Conservation (phyloP, 92 coral and sea anemone genomes). For the Actinostola sp. region DNA sequence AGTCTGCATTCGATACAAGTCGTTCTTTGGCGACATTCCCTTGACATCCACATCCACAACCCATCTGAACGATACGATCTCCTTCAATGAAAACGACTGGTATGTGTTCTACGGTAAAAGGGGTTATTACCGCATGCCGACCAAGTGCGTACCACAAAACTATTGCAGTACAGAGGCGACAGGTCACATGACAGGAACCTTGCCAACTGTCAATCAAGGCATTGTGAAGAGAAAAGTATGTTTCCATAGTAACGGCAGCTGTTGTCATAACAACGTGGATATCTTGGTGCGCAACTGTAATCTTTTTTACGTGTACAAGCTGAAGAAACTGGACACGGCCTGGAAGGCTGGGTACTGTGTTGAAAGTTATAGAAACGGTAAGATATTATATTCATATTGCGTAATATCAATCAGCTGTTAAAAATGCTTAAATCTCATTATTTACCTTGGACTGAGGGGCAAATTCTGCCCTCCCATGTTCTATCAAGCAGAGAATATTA, state of each 20-base stretch:
- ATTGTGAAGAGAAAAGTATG: background rate
- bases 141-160: background rate
- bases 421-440: no score
- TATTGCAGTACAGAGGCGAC: background rate
- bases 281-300: background rate
- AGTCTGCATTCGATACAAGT: background rate
- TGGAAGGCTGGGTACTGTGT: background rate
- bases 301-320: background rate
- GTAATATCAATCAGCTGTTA: no score
- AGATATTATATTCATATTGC: no score
- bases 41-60: background rate
- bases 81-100: background rate
- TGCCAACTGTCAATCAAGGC: background rate
- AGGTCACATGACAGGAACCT: background rate
- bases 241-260: background rate
- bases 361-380: background rate
- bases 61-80: background rate
- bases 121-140: background rate
- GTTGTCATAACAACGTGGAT: background rate
- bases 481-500: no score
- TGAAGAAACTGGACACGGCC: background rate
- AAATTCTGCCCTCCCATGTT: no score
- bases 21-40: background rate
- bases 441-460: no score
- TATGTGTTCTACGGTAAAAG: background rate